Conservation (phyloP, 2,797 vertebrate species). For the Darevskia nairensis region DNA sequence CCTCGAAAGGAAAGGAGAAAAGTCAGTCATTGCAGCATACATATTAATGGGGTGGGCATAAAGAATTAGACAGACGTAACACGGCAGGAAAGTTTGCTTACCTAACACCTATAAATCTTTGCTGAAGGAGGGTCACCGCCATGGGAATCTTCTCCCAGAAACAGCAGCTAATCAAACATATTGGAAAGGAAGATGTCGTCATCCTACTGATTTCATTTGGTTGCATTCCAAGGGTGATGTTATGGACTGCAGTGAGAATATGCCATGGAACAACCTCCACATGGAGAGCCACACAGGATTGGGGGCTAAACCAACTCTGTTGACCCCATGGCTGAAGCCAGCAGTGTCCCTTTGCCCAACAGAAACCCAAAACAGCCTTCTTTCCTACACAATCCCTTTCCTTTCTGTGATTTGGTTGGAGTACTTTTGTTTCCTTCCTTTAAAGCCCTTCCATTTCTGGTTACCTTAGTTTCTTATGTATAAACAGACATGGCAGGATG, state of each 20-base stretch:
- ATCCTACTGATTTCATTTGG: background rate
- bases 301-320: background rate
- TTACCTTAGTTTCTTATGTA: background rate
- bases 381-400: background rate
- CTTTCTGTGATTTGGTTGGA: background rate
- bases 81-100: too few species aligned
- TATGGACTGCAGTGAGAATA: background rate
- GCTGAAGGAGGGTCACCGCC: background rate
- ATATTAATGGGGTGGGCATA: background rate
- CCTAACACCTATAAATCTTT: background rate
- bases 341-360: background rate
- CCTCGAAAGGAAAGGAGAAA: constrained; percentile 35
- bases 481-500: background rate
- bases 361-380: background rate
- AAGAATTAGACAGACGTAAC: too few species aligned
- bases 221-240: background rate
- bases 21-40: constrained; percentile 41
- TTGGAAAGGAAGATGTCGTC: background rate
- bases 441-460: background rate
- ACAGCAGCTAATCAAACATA: background rate
- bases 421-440: background rate
- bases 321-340: background rate
- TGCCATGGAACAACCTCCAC: background rate
- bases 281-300: background rate
- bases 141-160: too few species aligned